phyloP scores from a whole-genome alignment of 1,140 invertebrate genomes.

The Eriocheir sinensis region DNA sequence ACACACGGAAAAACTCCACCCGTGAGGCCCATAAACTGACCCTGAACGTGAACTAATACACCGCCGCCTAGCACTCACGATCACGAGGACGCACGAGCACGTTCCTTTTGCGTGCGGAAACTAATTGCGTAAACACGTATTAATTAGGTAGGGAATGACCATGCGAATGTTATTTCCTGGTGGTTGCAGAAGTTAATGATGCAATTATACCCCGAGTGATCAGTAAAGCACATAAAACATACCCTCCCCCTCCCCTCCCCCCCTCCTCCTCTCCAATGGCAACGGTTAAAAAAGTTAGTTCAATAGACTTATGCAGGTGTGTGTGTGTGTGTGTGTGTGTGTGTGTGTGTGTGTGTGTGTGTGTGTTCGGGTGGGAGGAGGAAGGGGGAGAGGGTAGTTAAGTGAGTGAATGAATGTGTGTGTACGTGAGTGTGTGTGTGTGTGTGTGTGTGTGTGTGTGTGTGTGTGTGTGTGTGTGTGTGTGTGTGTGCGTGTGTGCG shows the following conservation, averaged over 20 bases:
- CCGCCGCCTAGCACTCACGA: neutral
- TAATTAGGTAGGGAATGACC: constrained; percentile 3
- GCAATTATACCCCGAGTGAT: neutral
- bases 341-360: constrained; percentile 11
- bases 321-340: no score
- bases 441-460: no score
- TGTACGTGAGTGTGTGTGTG: no score
- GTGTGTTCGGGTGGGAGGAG: neutral
- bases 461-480: no score
- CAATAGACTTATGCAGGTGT: neutral
- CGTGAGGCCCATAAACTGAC: no score
- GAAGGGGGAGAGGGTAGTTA: no score
- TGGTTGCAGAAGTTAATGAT: constrained; percentile 2
- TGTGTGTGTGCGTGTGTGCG: no score
- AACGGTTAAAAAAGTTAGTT: neutral
- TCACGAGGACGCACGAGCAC: neutral
- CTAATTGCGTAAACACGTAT: constrained; percentile 17
- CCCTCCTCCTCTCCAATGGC: no score
- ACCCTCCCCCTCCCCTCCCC: no score
- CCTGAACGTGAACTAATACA: no score
- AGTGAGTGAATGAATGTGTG: no score
- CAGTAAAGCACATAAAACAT: neutral
- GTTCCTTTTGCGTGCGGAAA: neutral
- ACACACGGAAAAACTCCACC: no score
- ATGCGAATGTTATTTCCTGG: constrained; percentile 25